Evolutionary conservation across 2,888 invertebrate genomes (phyloP).

Genomic region (Pimpla rufipes): DNA sequence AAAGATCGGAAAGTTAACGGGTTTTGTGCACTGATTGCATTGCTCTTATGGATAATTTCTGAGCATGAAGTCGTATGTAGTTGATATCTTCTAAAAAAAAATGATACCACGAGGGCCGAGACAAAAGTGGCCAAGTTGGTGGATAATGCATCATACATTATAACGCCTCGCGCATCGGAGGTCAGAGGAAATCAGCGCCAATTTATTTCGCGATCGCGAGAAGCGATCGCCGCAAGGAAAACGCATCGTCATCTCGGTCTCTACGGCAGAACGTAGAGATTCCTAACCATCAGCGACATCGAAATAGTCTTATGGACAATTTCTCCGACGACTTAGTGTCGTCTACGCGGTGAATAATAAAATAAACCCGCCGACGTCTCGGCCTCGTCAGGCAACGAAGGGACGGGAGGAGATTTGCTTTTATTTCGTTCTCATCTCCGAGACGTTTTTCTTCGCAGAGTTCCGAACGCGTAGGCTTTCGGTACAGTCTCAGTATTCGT

Average conservation of each 20-base stretch:
- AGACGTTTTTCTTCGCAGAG: slow-evolving; percentile 47
- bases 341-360: slow-evolving; percentile 32
- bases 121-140: too few species aligned
- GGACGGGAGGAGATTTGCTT: background rate
- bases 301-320: slow-evolving; percentile 29
- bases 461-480: slow-evolving; percentile 17
- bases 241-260: slow-evolving; percentile 1
- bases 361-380: slow-evolving; percentile 13
- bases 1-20: too few species aligned
- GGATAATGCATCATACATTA: background rate
- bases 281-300: slow-evolving; percentile 6
- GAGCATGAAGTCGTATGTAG: too few species aligned
- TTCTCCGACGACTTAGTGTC: slow-evolving; percentile 29
- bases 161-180: background rate
- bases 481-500: slow-evolving; percentile 17
- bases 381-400: slow-evolving; percentile 8
- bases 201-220: background rate
- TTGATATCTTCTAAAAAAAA: too few species aligned
- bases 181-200: background rate
- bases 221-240: background rate
- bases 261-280: slow-evolving; percentile 5
- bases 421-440: background rate
- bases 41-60: too few species aligned
- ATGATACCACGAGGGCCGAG: too few species aligned
- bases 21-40: too few species aligned